Evolutionary conservation across 1,140 invertebrate genomes (phyloP).

Genomic region (Hermetia illucens): DNA sequence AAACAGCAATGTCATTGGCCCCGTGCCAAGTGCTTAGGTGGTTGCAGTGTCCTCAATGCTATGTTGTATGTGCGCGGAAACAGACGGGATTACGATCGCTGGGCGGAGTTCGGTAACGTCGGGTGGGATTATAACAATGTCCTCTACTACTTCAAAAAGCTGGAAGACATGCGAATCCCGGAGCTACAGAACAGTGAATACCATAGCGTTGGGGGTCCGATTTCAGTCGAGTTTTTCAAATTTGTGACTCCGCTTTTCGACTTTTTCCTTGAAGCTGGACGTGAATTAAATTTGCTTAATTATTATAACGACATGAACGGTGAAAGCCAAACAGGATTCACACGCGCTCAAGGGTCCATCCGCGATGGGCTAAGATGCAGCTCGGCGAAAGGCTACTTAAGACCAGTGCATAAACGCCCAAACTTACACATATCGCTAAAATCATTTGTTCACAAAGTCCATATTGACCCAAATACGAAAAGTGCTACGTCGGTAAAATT

Average conservation of each 20-base stretch:
- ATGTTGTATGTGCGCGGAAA: slow-evolving; percentile 85
- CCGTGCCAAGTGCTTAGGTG: slow-evolving; percentile 64
- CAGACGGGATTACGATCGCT: slow-evolving; percentile 67
- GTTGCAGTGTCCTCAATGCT: slow-evolving; percentile 69
- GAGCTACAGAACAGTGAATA: slow-evolving; percentile 40
- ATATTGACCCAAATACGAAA: slow-evolving; percentile 40
- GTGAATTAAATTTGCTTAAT: slow-evolving; percentile 49
- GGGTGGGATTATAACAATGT: slow-evolving; percentile 66
- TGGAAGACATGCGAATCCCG: slow-evolving; percentile 52
- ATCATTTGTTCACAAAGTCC: slow-evolving; percentile 46
- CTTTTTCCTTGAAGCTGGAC: no score
- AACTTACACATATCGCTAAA: slow-evolving; percentile 61
- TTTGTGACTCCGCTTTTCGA: slow-evolving; percentile 43
- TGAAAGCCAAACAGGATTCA: slow-evolving; percentile 55
- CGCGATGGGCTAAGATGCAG: slow-evolving; percentile 71
- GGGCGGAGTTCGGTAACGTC: slow-evolving; percentile 52
- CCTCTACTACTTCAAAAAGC: slow-evolving; percentile 67
- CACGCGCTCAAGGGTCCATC: slow-evolving; percentile 57
- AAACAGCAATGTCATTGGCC: slow-evolving; percentile 52
- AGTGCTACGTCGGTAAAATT: slow-evolving; percentile 48
- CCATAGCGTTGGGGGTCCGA: slow-evolving; percentile 51
- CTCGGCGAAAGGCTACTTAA: slow-evolving; percentile 64
- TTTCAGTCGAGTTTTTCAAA: slow-evolving; percentile 49
- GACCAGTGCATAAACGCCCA: slow-evolving; percentile 46
- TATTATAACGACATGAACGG: slow-evolving; percentile 59